Percentiles rank a stretch among this genome's conserved stretches.
phyloP scores from a whole-genome alignment of 1,140 invertebrate species.

The Ctenoplectra terminalis region DNA sequence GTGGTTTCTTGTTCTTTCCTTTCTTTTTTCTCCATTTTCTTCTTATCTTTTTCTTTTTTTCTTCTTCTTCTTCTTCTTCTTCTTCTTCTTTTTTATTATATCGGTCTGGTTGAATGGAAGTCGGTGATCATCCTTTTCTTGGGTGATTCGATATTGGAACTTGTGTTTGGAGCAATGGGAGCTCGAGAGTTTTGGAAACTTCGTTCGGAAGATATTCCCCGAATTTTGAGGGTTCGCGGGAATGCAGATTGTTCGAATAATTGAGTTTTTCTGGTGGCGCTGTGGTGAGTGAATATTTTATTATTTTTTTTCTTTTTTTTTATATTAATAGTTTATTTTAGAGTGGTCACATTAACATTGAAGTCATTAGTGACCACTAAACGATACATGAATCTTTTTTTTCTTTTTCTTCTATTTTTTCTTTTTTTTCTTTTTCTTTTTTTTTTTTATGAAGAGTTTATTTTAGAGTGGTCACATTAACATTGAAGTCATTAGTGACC shows the following conservation, averaged over 20 bases:
- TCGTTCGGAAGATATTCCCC: background rate
- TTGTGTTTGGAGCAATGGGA: background rate
- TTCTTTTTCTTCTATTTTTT: too few species aligned
- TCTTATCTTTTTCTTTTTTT: background rate
- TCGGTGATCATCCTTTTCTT: slow-evolving; percentile 9
- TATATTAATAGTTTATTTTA: too few species aligned
- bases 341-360: too few species aligned
- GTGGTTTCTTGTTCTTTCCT: background rate
- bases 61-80: background rate
- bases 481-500: too few species aligned
- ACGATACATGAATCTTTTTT: too few species aligned
- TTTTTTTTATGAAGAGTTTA: too few species aligned
- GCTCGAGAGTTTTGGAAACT: background rate
- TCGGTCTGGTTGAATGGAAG: background rate
- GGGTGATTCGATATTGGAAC: background rate
- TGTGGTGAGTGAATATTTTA: too few species aligned
- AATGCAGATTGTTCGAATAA: background rate
- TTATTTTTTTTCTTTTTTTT: too few species aligned
- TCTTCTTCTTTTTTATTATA: background rate
- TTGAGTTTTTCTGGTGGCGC: background rate
- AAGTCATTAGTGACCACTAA: too few species aligned
- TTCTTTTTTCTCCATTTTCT: background rate
- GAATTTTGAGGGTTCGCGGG: background rate
- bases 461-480: too few species aligned
- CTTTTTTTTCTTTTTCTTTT: too few species aligned